Percentiles rank a stretch among this genome's conserved stretches.
These are phyloP conservation scores for Phylloscopus trochiloides DNA, from an alignment of 2,113 vertebrate species.

Conservation along the genomic window DNA sequence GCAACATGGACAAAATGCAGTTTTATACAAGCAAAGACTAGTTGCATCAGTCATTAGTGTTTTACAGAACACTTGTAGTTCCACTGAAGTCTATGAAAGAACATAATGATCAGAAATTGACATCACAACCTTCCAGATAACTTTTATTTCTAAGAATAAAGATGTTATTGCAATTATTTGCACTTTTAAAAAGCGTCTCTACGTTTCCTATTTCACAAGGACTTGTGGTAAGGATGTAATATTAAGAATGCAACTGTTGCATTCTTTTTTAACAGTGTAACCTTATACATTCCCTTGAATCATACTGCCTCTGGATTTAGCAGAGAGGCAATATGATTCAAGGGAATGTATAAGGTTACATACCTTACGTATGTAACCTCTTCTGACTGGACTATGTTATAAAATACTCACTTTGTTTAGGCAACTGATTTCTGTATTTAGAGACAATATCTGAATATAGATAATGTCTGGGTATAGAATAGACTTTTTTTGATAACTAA, in stretches of 20 bases:
- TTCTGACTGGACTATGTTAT: background rate
- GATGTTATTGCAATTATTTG: background rate
- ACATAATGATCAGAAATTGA: background rate
- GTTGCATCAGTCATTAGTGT: background rate
- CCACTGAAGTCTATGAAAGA: background rate
- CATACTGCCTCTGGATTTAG: background rate
- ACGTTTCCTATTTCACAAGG: background rate
- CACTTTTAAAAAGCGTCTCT: background rate
- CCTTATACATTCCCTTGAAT: background rate
- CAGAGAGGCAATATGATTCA: too few species aligned
- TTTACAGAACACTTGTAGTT: background rate
- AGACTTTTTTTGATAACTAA: background rate
- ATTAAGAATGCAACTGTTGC: background rate
- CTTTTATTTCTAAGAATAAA: background rate
- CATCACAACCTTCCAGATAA: background rate
- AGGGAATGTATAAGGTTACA: too few species aligned
- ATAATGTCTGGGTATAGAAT: background rate
- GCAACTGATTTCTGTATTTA: background rate
- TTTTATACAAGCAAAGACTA: background rate
- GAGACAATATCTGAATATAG: background rate
- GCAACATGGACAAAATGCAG: background rate
- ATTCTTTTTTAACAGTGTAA: background rate
- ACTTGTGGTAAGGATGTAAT: background rate
- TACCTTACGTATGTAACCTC: too few species aligned
- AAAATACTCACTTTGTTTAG: background rate